Evolutionary conservation across 2,888 invertebrate genomes (phyloP).

Genomic region (Rhamphomyia laevipes): DNA sequence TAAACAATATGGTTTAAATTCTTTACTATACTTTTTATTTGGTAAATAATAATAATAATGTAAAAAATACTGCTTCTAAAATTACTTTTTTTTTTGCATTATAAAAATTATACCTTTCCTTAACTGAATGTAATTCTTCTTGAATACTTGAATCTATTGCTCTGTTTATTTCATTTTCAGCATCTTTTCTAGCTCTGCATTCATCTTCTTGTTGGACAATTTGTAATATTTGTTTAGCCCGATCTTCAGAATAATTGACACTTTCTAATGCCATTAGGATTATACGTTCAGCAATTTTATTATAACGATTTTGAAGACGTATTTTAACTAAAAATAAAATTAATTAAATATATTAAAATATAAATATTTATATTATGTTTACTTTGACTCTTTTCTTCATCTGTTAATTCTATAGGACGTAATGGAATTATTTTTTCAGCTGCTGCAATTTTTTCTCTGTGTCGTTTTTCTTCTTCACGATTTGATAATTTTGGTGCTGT

Average conservation of each 20-base stretch:
- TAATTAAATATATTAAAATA: conserved; percentile 10
- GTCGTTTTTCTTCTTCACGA: conserved; percentile 22
- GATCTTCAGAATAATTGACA: conserved; percentile 71
- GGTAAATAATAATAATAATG: no score
- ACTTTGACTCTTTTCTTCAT: conserved; percentile 60
- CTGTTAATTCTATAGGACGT: conserved; percentile 53
- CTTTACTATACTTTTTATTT: no score
- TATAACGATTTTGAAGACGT: conserved; percentile 59
- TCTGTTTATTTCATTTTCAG: conserved; percentile 4
- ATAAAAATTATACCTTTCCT: not conserved
- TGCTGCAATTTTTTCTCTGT: conserved; percentile 28
- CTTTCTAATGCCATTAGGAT: conserved; percentile 78
- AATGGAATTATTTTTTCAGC: conserved; percentile 29
- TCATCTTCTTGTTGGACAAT: conserved; percentile 54
- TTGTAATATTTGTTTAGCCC: conserved; percentile 66
- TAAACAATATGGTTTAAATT: no score
- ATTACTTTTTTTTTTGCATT: no score
- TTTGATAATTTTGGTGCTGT: conserved; percentile 44
- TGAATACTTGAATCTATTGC: not conserved
- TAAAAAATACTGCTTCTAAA: no score
- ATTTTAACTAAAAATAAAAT: conserved; percentile 47
- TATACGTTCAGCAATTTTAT: conserved; percentile 65
- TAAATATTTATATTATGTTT: no score
- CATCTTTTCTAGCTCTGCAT: conserved; percentile 25
- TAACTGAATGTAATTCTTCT: not conserved